Evolutionary conservation across 2,113 vertebrate species (phyloP).

Genomic region (Nanger granti): DNA sequence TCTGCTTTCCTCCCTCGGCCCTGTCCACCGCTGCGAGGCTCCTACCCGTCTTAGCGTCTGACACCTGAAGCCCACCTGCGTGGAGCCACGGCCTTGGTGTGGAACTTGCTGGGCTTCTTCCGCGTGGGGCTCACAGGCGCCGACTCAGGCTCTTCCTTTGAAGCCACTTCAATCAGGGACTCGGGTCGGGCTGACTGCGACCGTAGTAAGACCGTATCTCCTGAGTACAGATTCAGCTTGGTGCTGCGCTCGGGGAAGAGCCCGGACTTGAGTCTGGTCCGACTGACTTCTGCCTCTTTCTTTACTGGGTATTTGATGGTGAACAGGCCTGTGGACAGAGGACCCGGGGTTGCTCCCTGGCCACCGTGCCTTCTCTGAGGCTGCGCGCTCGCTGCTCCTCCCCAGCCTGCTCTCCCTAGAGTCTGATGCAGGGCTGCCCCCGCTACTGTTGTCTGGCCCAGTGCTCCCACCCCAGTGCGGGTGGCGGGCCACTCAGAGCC

Average conservation of each 20-base stretch:
- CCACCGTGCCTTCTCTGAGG: background rate
- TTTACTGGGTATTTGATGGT: constrained; percentile 45
- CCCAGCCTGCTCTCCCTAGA: too few species aligned
- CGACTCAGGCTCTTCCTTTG: background rate
- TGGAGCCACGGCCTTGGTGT: accelerated
- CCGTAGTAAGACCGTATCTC: background rate
- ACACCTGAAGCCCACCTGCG: constrained; percentile 24
- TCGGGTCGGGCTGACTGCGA: background rate
- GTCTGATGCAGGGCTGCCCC: background rate
- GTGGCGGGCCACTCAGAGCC: background rate
- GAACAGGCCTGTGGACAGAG: constrained; percentile 57
- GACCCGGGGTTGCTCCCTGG: background rate
- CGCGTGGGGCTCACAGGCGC: background rate
- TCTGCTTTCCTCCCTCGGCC: background rate
- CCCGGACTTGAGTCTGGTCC: background rate
- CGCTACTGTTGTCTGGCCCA: background rate
- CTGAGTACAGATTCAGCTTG: background rate
- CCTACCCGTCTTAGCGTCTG: background rate
- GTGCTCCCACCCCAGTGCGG: background rate
- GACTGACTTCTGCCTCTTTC: background rate
- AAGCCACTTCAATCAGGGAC: background rate
- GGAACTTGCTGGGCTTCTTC: background rate
- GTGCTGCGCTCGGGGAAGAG: background rate
- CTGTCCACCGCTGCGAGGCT: accelerated
- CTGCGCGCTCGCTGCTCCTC: background rate